Evolutionary conservation across 1,140 invertebrate genomes (phyloP).

Genomic region (Pentalonia nigronervosa): DNA sequence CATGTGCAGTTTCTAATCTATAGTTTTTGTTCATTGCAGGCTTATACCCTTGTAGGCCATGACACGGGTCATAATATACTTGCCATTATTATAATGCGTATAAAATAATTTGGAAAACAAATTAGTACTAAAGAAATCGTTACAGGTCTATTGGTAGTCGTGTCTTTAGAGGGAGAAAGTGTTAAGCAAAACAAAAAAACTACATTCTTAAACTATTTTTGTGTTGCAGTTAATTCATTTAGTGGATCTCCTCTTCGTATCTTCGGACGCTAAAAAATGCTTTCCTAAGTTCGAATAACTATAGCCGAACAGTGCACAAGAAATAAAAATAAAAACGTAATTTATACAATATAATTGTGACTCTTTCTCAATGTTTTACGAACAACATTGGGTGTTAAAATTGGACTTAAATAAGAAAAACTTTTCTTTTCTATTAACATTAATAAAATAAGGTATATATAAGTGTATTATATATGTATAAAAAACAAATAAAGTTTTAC

Average conservation of each 20-base stretch:
- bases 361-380: constrained; percentile 22
- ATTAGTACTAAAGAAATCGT: background rate
- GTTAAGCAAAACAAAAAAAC: background rate
- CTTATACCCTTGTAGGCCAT: background rate
- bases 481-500: constrained; percentile 48
- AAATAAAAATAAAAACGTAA: constrained; percentile 29
- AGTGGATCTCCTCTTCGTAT: background rate
- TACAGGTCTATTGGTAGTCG: background rate
- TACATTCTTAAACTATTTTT: background rate
- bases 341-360: background rate
- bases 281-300: constrained; percentile 10
- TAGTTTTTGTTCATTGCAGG: background rate
- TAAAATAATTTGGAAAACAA: background rate
- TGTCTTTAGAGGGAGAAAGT: background rate
- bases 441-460: background rate
- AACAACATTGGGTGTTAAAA: constrained; percentile 37
- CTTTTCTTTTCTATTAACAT: constrained; percentile 47
- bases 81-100: background rate
- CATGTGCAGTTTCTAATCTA: background rate
- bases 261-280: background rate
- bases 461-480: background rate
- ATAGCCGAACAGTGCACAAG: background rate
- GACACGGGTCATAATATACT: background rate
- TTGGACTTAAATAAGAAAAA: constrained; percentile 37
- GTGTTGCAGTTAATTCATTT: background rate